A percentile compares a stretch with the other conserved stretches of the same genome.
These are phyloP conservation scores for Myotis myotis DNA, from an alignment of 2,797 vertebrate genomes.

Conservation along the genomic window DNA sequence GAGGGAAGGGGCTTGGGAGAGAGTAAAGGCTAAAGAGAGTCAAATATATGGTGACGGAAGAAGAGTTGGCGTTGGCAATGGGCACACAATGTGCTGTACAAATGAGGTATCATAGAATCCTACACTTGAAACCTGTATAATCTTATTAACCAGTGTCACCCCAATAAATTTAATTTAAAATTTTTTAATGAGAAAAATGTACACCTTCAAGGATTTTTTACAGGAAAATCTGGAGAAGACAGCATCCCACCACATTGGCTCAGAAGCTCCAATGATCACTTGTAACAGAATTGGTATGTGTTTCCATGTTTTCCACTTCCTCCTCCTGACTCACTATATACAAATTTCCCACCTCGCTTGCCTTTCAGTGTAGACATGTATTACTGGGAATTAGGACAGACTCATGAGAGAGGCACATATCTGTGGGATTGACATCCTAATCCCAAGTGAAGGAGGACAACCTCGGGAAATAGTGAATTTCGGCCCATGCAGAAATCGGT, in stretches of 20 bases:
- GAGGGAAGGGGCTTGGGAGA: background rate
- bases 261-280: background rate
- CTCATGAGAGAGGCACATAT: background rate
- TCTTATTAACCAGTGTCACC: background rate
- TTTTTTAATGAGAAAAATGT: background rate
- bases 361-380: background rate
- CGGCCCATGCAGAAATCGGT: background rate
- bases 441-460: background rate
- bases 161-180: background rate
- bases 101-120: background rate
- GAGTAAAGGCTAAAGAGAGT: too few relatives aligned
- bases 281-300: background rate
- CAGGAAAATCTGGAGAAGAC: background rate
- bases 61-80: too few relatives aligned
- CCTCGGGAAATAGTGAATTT: background rate
- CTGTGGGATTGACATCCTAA: background rate
- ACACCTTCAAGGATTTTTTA: background rate
- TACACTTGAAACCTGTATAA: background rate
- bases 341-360: background rate
- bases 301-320: background rate
- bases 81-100: background rate
- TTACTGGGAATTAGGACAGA: background rate
- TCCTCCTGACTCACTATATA: background rate
- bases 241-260: background rate
- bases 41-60: background rate